Conservation (phyloP, 2,888 invertebrate genomes). For the Diplazon laetatorius region DNA sequence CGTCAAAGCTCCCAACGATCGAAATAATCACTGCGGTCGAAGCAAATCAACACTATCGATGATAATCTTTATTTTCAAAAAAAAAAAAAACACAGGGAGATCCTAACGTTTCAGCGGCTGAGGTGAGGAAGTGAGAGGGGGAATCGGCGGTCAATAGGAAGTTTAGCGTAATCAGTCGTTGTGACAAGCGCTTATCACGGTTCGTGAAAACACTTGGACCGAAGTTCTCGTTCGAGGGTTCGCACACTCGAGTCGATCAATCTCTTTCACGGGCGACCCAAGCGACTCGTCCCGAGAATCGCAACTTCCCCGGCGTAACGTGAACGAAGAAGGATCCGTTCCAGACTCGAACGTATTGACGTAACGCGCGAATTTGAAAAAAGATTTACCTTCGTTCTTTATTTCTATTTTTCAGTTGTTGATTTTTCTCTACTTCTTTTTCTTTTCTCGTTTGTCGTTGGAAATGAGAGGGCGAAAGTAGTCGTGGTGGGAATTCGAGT, state of each 20-base stretch:
- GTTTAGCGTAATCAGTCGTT: slow-evolving; percentile 2
- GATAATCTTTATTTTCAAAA: too few relatives aligned
- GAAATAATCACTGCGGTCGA: too few relatives aligned
- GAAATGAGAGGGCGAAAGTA: background rate
- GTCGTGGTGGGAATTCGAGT: background rate
- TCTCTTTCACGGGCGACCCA: slow-evolving; percentile 15
- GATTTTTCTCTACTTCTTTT: too few relatives aligned
- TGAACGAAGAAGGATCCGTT: slow-evolving; percentile 5
- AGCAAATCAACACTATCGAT: too few relatives aligned
- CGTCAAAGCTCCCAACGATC: too few relatives aligned
- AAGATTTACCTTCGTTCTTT: too few relatives aligned
- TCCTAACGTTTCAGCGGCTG: too few relatives aligned
- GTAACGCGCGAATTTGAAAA: background rate
- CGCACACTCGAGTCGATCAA: slow-evolving; percentile 3
- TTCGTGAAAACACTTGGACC: background rate
- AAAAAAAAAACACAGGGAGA: too few relatives aligned
- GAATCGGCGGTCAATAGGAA: background rate
- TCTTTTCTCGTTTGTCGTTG: slow-evolving; percentile 4
- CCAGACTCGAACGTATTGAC: background rate
- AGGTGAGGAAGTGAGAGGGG: too few relatives aligned
- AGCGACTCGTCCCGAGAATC: background rate
- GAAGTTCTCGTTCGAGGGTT: background rate
- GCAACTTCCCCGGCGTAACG: too few relatives aligned
- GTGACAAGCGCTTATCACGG: background rate
- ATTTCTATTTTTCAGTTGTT: too few relatives aligned